Evolutionary conservation across 2,113 vertebrate genomes (phyloP).

Genomic region (Brachypodius melanocephalos): DNA sequence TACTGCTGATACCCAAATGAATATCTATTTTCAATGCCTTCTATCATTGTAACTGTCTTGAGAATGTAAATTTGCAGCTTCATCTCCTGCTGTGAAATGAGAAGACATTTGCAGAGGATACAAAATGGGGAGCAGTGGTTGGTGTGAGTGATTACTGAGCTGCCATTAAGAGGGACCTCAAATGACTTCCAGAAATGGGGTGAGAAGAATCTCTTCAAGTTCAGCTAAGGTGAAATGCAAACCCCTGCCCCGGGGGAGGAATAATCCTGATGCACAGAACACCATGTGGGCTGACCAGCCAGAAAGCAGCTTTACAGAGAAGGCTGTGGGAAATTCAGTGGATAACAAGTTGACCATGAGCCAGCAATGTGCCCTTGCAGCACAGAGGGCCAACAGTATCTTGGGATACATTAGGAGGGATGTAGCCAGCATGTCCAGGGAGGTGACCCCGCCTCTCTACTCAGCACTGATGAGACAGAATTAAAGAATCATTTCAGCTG

Average conservation of each 20-base stretch:
- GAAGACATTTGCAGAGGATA: neutral
- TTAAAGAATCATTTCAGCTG: neutral
- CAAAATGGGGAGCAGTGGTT: neutral
- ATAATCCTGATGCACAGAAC: neutral
- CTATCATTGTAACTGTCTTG: neutral
- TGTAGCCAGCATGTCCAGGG: neutral
- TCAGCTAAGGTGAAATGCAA: neutral
- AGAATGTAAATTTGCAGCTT: neutral
- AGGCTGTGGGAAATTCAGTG: neutral
- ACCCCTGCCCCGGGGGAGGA: neutral
- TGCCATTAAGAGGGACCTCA: neutral
- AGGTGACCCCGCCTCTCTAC: neutral
- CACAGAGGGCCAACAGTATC: neutral
- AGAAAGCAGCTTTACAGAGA: neutral
- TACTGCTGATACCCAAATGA: neutral
- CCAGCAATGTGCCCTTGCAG: neutral
- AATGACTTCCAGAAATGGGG: neutral
- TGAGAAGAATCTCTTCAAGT: neutral
- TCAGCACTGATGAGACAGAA: neutral
- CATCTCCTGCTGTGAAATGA: neutral
- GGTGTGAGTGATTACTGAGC: neutral
- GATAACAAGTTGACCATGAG: neutral
- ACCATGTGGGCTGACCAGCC: neutral
- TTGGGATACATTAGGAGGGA: neutral
- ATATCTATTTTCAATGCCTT: neutral